Percentiles rank a stretch among this genome's conserved stretches.
Evolutionary conservation across 2,888 invertebrate species (phyloP).

Genomic region (Camptogramma bilineatum): DNA sequence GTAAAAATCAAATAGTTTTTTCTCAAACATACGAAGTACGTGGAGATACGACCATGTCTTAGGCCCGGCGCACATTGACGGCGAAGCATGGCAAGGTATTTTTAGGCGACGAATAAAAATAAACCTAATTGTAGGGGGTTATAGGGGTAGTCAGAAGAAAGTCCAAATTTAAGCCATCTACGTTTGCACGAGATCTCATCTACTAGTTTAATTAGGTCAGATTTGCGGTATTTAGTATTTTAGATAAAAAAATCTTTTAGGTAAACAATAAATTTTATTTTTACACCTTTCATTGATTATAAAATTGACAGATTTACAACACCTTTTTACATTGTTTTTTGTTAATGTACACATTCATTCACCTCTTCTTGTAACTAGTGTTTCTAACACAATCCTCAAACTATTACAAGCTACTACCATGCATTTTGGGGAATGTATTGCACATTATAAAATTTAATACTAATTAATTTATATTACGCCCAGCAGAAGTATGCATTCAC

Average conservation of each 20-base stretch:
- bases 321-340: constrained; percentile 29
- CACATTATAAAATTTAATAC: constrained; percentile 51
- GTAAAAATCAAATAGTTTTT: no score
- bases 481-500: constrained; percentile 15
- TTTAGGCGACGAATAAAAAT: no score
- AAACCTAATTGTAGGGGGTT: no score
- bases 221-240: no score
- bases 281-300: constrained; percentile 19
- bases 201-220: no score
- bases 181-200: no score
- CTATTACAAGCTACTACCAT: constrained; percentile 52
- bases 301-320: constrained; percentile 33
- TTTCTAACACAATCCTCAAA: constrained; percentile 38
- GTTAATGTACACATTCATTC: constrained; percentile 37
- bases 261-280: constrained; percentile 16
- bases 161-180: no score
- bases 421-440: constrained; percentile 73
- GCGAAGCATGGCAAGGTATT: no score
- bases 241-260: constrained; percentile 10
- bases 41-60: no score
- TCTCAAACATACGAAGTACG: no score
- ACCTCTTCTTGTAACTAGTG: constrained; percentile 21
- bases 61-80: no score
- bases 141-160: no score
- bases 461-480: constrained; percentile 31